Evolutionary conservation across 2,113 vertebrate species (phyloP).

Genomic region (Emydocephalus ijimae): DNA sequence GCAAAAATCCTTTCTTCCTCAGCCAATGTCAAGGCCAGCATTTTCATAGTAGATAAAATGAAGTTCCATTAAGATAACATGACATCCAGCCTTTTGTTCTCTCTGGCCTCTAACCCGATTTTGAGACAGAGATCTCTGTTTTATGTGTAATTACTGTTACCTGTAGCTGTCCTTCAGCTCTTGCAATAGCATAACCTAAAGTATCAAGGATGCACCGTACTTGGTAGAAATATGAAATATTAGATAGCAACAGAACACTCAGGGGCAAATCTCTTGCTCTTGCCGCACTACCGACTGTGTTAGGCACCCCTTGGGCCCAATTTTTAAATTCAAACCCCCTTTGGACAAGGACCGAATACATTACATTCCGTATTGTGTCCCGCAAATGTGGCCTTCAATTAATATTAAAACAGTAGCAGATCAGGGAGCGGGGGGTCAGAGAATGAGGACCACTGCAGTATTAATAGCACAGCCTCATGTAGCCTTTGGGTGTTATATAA

Average conservation of each 20-base stretch:
- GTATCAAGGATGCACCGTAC: not conserved
- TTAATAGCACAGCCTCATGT: not conserved
- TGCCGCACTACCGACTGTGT: not conserved
- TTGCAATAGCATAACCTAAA: not conserved
- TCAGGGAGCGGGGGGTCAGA: not conserved
- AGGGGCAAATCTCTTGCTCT: not conserved
- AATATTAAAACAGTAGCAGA: not conserved
- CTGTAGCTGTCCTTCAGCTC: constrained; percentile 23
- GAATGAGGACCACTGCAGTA: not conserved
- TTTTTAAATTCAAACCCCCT: not conserved
- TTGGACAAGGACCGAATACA: constrained; percentile 4
- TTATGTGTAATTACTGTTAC: constrained; percentile 30
- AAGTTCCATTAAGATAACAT: constrained; percentile 29
- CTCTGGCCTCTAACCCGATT: constrained; percentile 22
- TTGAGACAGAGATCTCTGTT: constrained; percentile 29
- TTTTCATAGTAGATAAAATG: constrained; percentile 16
- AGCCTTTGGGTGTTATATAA: not conserved
- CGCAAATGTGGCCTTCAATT: constrained; percentile 5
- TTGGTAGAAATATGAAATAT: constrained; percentile 10
- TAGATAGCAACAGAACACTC: constrained; percentile 1
- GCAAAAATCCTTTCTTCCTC: not conserved
- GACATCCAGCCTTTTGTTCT: constrained; percentile 20
- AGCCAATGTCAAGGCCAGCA: not conserved
- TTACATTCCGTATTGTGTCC: not conserved
- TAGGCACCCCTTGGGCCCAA: constrained; percentile 9